Conservation (phyloP, 2,113 vertebrate genomes). For the Plecturocebus donacophilus region DNA sequence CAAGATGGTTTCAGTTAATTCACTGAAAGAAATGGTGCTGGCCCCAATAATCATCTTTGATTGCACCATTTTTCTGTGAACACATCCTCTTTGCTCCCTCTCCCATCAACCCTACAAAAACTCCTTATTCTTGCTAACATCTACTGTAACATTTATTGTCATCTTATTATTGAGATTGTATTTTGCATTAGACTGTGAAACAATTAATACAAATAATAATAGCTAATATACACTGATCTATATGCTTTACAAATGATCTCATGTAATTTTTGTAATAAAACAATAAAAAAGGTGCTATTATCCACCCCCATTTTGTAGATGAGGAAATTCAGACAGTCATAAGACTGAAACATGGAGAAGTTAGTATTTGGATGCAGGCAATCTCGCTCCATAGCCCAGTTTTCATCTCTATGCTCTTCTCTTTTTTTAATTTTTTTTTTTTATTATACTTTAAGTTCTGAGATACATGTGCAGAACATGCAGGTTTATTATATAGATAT, state of each 20-base stretch:
- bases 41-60: accelerated
- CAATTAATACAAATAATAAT: background rate
- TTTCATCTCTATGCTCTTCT: background rate
- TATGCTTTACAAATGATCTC: background rate
- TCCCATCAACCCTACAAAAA: accelerated
- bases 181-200: background rate
- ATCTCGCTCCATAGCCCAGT: background rate
- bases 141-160: background rate
- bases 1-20: background rate
- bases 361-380: background rate
- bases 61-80: accelerated
- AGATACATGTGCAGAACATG: too few species aligned
- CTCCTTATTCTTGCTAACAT: background rate
- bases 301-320: background rate
- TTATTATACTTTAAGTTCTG: too few species aligned
- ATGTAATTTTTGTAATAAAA: background rate
- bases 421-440: too few species aligned
- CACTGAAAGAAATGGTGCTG: background rate
- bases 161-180: background rate
- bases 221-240: background rate
- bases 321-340: background rate
- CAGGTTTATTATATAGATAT: too few species aligned
- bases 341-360: background rate
- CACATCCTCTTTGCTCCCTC: accelerated
- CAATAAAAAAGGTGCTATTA: background rate